Conservation (phyloP, 2,888 invertebrate species). For the Temnothorax ravouxi region DNA sequence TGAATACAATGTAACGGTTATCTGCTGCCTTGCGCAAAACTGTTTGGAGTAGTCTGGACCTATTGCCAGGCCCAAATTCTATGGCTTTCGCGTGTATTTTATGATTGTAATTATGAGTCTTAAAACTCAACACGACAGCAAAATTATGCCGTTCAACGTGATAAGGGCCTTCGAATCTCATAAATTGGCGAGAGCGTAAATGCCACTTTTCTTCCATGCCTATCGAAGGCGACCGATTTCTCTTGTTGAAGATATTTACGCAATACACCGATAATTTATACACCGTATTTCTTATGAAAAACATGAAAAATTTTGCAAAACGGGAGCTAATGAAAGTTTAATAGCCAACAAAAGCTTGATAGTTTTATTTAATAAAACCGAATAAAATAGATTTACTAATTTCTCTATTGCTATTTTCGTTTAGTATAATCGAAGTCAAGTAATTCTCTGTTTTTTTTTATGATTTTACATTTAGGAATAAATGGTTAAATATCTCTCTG, state of each 20-base stretch:
- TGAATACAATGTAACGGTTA: constrained; percentile 62
- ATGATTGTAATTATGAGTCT: constrained; percentile 73
- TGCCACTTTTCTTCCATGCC: constrained; percentile 43
- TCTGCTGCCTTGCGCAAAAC: constrained; percentile 58
- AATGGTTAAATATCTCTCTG: neutral
- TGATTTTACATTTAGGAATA: neutral
- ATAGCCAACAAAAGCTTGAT: neutral
- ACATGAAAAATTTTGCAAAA: neutral
- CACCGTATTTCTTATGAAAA: neutral
- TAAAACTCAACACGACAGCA: constrained; percentile 71
- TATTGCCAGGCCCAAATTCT: constrained; percentile 57
- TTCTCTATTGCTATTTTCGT: neutral
- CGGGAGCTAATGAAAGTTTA: neutral
- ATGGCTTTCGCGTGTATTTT: constrained; percentile 65
- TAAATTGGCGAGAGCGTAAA: constrained; percentile 67
- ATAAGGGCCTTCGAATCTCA: constrained; percentile 61
- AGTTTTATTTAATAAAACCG: neutral
- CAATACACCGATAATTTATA: neutral
- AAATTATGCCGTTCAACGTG: constrained; percentile 71
- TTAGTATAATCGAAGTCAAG: neutral
- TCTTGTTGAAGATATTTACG: neutral
- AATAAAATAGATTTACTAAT: neutral
- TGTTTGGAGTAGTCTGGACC: constrained; percentile 41
- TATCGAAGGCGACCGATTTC: constrained; percentile 14
- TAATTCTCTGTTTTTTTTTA: neutral